phyloP scores from a whole-genome alignment of 2,797 vertebrate genomes.

The Natrix natrix region DNA sequence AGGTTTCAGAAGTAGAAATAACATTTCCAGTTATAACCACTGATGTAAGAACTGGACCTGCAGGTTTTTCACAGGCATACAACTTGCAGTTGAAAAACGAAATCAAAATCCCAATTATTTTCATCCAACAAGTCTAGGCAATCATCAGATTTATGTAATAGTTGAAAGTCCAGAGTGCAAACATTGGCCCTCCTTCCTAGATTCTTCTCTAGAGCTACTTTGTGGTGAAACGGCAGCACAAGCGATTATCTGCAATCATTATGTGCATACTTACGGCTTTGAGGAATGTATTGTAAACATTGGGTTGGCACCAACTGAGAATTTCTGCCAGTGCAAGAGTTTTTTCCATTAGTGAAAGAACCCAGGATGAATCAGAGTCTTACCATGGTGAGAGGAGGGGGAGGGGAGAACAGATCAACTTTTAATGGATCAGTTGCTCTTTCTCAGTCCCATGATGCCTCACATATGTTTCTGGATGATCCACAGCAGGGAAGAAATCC shows the following conservation, averaged over 20 bases:
- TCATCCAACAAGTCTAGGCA: background rate
- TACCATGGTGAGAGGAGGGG: background rate
- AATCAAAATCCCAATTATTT: background rate
- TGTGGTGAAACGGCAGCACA: background rate
- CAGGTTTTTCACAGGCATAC: background rate
- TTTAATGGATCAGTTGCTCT: background rate
- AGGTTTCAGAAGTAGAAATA: background rate
- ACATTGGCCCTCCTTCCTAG: background rate
- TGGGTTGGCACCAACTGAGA: background rate
- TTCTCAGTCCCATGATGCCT: background rate
- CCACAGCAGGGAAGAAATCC: background rate
- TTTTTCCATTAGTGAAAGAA: background rate
- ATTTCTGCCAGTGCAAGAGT: background rate
- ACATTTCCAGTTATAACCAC: background rate
- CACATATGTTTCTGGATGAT: background rate
- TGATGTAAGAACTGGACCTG: background rate
- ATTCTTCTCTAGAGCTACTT: background rate
- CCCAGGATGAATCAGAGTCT: background rate
- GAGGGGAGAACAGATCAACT: background rate
- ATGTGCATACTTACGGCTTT: background rate
- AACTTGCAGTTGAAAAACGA: background rate
- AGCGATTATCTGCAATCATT: background rate
- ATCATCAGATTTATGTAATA: background rate
- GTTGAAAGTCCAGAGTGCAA: background rate
- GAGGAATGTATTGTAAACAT: background rate